phyloP scores from a whole-genome alignment of 2,888 invertebrate genomes.

The Octonoba sinensis region DNA sequence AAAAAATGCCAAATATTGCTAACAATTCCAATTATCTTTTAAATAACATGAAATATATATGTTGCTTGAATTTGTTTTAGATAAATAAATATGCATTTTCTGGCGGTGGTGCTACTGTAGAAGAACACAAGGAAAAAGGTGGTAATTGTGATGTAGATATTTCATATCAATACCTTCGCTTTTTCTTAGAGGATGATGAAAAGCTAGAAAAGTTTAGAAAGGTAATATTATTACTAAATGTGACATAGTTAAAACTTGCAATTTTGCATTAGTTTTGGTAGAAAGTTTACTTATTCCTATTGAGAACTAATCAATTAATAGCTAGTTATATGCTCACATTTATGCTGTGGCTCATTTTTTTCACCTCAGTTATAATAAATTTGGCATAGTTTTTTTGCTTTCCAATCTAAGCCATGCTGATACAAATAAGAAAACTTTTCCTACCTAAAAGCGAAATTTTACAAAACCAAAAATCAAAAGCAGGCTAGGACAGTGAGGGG shows the following conservation, averaged over 20 bases:
- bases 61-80: conserved; percentile 72
- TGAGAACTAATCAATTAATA: too few relatives aligned
- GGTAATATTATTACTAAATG: conserved; percentile 70
- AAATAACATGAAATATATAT: not conserved
- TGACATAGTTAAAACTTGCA: not conserved
- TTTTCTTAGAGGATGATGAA: conserved; percentile 94
- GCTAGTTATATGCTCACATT: too few relatives aligned
- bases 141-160: conserved; percentile 98
- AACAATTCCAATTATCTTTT: too few relatives aligned
- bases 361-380: too few relatives aligned
- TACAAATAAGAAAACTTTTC: too few relatives aligned
- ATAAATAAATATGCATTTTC: conserved; percentile 97
- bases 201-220: conserved; percentile 81
- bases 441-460: too few relatives aligned
- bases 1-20: too few relatives aligned
- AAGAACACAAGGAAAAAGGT: conserved; percentile 85
- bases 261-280: not conserved
- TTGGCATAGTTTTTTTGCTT: too few relatives aligned
- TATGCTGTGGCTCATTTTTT: too few relatives aligned
- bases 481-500: too few relatives aligned
- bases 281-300: not conserved
- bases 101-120: conserved; percentile 92
- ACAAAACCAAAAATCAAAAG: too few relatives aligned
- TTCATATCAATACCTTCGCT: conserved; percentile 91
- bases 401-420: too few relatives aligned